Evolutionary conservation across 2,888 invertebrate genomes (phyloP).

Genomic region (Melitaea athalia): DNA sequence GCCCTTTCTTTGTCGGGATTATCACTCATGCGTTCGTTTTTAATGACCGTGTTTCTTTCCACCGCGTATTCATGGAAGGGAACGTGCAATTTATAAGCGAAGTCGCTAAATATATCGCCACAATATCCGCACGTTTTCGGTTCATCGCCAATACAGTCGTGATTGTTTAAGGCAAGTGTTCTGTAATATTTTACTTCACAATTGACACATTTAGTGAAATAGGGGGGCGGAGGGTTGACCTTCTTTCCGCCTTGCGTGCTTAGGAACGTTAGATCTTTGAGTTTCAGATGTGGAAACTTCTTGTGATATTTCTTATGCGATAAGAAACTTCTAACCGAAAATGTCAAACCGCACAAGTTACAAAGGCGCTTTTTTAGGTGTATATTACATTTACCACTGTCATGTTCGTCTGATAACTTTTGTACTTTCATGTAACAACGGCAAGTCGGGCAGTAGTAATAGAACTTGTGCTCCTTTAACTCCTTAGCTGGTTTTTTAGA

Average conservation of each 20-base stretch:
- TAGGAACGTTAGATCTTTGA: constrained; percentile 47
- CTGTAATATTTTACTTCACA: constrained; percentile 49
- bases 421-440: too few relatives aligned
- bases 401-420: too few relatives aligned
- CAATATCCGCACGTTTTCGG: constrained; percentile 35
- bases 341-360: too few relatives aligned
- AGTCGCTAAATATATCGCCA: constrained; percentile 39
- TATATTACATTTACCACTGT: too few relatives aligned
- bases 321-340: too few relatives aligned
- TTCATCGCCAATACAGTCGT: constrained; percentile 27
- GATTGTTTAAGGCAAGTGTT: constrained; percentile 20
- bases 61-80: constrained; percentile 46
- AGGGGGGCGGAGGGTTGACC: constrained; percentile 45
- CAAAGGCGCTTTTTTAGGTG: too few relatives aligned
- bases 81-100: constrained; percentile 49
- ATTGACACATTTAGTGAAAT: constrained; percentile 43
- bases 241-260: constrained; percentile 37
- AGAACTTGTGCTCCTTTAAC: too few relatives aligned
- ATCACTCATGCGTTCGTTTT: too few relatives aligned
- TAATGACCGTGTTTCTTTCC: not conserved
- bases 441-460: too few relatives aligned
- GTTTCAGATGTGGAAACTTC: constrained; percentile 27
- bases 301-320: too few relatives aligned
- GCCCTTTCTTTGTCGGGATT: too few relatives aligned
- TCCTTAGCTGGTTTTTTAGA: too few relatives aligned